Percentiles rank a stretch among this genome's conserved stretches.
These are phyloP conservation scores for Xylophagus ater DNA, from an alignment of 2,888 invertebrate genomes.

Conservation along the genomic window DNA sequence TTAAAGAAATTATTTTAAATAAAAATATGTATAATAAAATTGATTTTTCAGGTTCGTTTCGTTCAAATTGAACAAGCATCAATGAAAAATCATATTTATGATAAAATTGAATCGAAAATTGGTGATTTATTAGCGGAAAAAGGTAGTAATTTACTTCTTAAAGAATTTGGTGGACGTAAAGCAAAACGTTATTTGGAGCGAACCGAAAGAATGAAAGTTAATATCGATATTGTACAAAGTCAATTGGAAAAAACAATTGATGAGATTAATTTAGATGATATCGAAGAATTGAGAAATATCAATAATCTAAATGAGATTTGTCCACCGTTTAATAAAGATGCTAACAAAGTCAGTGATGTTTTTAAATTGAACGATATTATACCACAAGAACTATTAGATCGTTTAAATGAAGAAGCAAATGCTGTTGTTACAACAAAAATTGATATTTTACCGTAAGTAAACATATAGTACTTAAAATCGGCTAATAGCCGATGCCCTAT, in stretches of 20 bases:
- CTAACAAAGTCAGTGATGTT: slow-evolving; percentile 25
- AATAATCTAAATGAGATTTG: slow-evolving; percentile 19
- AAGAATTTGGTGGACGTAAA: slow-evolving; percentile 32
- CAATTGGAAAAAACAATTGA: slow-evolving; percentile 29
- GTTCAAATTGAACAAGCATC: slow-evolving; percentile 12
- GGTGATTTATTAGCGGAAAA: slow-evolving; percentile 6
- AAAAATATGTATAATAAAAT: slow-evolving; percentile 19
- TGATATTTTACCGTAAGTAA: slow-evolving; percentile 31
- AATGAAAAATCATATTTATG: slow-evolving; percentile 7
- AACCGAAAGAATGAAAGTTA: slow-evolving; percentile 28
- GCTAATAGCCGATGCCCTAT: too few species aligned
- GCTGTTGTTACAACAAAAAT: slow-evolving; percentile 23
- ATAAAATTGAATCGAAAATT: not conserved
- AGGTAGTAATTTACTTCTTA: slow-evolving; percentile 23
- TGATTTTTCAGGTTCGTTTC: slow-evolving; percentile 16
- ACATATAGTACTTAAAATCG: too few species aligned
- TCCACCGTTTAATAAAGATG: slow-evolving; percentile 28
- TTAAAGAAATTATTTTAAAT: not conserved
- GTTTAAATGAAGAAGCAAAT: slow-evolving; percentile 32
- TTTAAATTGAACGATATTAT: slow-evolving; percentile 30
- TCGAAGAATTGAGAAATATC: too few species aligned
- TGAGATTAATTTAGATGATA: slow-evolving; percentile 16
- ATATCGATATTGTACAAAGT: slow-evolving; percentile 28
- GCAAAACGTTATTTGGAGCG: slow-evolving; percentile 25
- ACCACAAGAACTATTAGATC: slow-evolving; percentile 25